Evolutionary conservation across 2,888 invertebrate genomes (phyloP), one percentile per base, ranked within the genome.

Genomic region (Tipula lateralis): DNA sequence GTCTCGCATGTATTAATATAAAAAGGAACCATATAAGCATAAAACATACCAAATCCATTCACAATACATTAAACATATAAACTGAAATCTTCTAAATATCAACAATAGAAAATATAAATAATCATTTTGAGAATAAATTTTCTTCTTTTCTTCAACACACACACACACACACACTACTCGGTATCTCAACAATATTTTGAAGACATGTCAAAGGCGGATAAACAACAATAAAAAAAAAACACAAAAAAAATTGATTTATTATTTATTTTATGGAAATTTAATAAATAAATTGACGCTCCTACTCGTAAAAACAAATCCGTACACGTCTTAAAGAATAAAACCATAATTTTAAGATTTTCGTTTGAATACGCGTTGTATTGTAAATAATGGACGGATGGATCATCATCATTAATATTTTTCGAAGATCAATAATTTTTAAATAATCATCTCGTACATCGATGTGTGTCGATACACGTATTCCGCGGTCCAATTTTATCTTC

Each of bases 61-160:
- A 66, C 66, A 66, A 66, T 66, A 66, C 66, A 66, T 24, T 66
- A 66, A 50, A 50, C 32, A 36, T 36, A 44, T n/a, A 44, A 44
- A 44, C 7, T 32, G 13, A 50, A 66, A 66, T 24, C 24, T 24
- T 66, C 66, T 66, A 66, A 66, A 66, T 66, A 66, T 66, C 66
- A 66, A 66, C 66, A 66, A 66, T 66, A 66, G 66, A 66, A 66
- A 66, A 66, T 66, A 66, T 66, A 66, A 66, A 66, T 66, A 66
- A 66, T 19, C 24, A 66, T 66, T 66, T 66, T 66, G 66, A 66
- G 66, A 19, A 66, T 66, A 66, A 66, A 66, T 66, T 66, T 66
- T 66, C 66, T 19, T 66, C 24, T 66, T 66, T 66, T 66, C 66
- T 66, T 66, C 3, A 16, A 39, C 12, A 44, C 16, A 9, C 36